These are phyloP conservation scores for Montifringilla adamsi DNA, from an alignment of 2,113 vertebrate species.

Conservation along the genomic window DNA sequence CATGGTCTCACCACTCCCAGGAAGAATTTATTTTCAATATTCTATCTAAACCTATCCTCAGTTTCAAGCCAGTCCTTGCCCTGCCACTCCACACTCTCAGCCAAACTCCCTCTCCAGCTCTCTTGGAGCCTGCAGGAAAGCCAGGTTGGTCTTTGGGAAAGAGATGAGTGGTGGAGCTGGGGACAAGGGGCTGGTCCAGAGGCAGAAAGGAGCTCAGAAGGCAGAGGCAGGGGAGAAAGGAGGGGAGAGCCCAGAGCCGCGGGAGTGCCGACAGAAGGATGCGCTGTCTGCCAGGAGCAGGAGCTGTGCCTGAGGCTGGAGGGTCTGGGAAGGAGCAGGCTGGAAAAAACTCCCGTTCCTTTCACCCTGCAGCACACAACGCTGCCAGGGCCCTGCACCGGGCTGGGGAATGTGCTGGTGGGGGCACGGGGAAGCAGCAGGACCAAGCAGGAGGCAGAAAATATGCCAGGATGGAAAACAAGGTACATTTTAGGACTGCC, in stretches of 20 bases:
- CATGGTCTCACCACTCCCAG: neutral
- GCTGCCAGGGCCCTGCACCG: neutral
- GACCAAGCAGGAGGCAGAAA: neutral
- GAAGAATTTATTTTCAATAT: neutral
- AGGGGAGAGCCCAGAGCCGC: neutral
- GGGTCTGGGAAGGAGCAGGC: neutral
- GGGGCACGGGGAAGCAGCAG: neutral
- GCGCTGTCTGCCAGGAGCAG: neutral
- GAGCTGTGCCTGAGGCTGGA: neutral
- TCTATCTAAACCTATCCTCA: neutral
- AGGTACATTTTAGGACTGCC: neutral
- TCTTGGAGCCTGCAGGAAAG: neutral
- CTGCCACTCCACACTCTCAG: neutral
- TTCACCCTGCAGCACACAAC: neutral
- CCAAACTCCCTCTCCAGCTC: neutral
- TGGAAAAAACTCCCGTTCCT: neutral
- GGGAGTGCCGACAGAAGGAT: neutral
- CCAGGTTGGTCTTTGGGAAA: neutral
- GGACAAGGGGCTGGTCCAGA: neutral
- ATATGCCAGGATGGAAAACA: neutral
- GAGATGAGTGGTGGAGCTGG: rapidly evolving
- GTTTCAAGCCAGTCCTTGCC: neutral
- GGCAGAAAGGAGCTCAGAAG: neutral
- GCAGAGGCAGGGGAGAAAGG: neutral
- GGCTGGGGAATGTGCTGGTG: neutral